Evolutionary conservation across 2,797 vertebrate species (phyloP).

Genomic region (Diceros bicornis): DNA sequence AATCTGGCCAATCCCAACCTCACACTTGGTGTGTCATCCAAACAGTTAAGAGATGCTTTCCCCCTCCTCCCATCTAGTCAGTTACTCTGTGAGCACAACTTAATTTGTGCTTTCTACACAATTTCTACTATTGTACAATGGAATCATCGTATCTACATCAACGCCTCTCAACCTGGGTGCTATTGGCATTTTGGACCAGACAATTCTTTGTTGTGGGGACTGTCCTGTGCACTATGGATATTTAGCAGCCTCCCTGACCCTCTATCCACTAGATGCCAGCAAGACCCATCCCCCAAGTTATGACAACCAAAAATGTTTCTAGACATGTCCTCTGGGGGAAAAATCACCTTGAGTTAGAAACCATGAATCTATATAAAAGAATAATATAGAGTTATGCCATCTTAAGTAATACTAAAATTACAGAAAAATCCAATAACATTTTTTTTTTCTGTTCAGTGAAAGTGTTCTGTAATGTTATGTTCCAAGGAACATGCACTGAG

Average conservation of each 20-base stretch:
- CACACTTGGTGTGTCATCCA: not conserved
- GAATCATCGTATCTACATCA: not conserved
- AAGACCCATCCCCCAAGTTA: not conserved
- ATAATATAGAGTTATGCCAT: not conserved
- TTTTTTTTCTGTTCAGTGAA: not conserved
- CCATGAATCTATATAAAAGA: not conserved
- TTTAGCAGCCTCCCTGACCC: not conserved
- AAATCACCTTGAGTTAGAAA: not conserved
- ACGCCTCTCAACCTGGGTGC: not conserved
- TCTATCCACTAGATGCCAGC: not conserved
- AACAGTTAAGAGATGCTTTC: not conserved
- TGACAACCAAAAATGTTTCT: slow-evolving; percentile 20
- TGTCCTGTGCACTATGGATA: not conserved
- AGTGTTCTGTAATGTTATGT: not conserved
- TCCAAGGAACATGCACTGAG: not conserved
- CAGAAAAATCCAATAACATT: not conserved
- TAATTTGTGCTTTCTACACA: not conserved
- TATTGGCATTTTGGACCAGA: not conserved
- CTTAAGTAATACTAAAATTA: slow-evolving; percentile 58
- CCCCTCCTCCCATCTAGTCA: not conserved
- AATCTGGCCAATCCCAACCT: not conserved
- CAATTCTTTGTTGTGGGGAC: not conserved
- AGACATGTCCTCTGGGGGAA: not conserved
- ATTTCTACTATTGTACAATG: not conserved
- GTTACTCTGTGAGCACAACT: not conserved